Conservation (phyloP, 2,888 invertebrate species). For the Limnephilus rhombicus region DNA sequence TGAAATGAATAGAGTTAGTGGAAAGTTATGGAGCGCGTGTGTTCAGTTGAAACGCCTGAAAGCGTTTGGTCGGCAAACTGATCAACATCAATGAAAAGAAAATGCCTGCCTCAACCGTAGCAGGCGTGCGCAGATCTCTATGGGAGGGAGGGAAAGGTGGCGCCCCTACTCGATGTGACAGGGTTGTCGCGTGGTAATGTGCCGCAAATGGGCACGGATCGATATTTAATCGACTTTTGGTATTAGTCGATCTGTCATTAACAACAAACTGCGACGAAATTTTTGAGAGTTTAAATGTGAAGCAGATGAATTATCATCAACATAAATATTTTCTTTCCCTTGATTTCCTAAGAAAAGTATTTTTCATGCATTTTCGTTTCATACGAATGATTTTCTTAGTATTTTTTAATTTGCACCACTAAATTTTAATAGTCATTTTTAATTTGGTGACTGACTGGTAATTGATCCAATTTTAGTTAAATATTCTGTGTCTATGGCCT, state of each 20-base stretch:
- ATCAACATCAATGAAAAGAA: conserved; percentile 41
- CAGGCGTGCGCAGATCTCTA: conserved; percentile 40
- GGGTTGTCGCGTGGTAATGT: background rate
- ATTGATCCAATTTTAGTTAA: too few species aligned
- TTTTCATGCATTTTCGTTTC: too few species aligned
- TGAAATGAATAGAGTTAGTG: background rate
- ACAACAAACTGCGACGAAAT: background rate
- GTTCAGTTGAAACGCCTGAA: conserved; percentile 23
- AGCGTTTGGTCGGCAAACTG: conserved; percentile 39
- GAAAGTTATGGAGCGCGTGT: background rate
- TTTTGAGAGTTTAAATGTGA: background rate
- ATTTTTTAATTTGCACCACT: too few species aligned
- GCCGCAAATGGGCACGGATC: background rate
- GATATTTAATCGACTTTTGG: background rate
- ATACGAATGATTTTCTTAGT: too few species aligned
- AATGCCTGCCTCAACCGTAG: conserved; percentile 46
- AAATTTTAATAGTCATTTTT: too few species aligned
- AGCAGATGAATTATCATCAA: too few species aligned
- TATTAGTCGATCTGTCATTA: background rate
- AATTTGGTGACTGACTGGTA: too few species aligned
- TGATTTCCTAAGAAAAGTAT: too few species aligned
- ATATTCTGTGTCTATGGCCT: too few species aligned
- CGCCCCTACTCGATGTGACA: background rate
- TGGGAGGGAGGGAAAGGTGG: background rate
- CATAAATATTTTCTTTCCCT: too few species aligned